Evolutionary conservation across 2,113 vertebrate species (phyloP), one percentile per base, ranked within the genome.

Genomic region (Pollachius pollachius): DNA sequence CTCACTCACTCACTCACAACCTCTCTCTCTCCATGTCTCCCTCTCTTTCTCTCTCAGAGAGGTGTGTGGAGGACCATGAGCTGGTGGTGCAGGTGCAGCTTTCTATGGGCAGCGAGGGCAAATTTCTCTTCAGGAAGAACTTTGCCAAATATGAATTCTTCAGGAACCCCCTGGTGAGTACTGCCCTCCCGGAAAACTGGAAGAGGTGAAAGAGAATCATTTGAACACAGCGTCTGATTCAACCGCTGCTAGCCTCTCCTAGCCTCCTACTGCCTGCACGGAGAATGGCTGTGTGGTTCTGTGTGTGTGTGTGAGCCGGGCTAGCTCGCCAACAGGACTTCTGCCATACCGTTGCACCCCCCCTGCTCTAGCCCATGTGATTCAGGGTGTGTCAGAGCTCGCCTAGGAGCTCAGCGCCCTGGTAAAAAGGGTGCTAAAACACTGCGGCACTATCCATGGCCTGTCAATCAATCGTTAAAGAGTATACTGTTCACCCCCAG

Each of bases 131-230:
- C 92, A 93, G 97, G 88, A 98, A 98, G 93, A 98, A 98, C 89
- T 98, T 97, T 65, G 96, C 94, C 82, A 98, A 98, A 89, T 98
- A 98, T 0, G 97, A 98, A 92, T 97, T 98, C 89, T 98, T 98
- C 89, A 98, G 94, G 91, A 98, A 95, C 88, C 97, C 96, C 66
- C 84, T 93, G 93, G 97, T 98, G 83, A 90, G 88, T 84, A 16
- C 54, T 57, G 54, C 69, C 62, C 61, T 71, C 18, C 80, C 71
- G 64, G 69, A 52, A 27, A 76, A 68, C 57, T 79, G 70, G 74
- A 73, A 3, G 54, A 17, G 48, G 48, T 52, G 4, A 56, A 5
- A 48, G 6, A 1, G 41, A 48, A 9, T 13, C 4, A 48, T 7
- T 48, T 13, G 2, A 48, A 9, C 41, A 13, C 41, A 11, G 9